Percentiles rank a stretch among this genome's conserved stretches.
Evolutionary conservation across 2,113 vertebrate species (phyloP).

Genomic region (Peromyscus polionotus): DNA sequence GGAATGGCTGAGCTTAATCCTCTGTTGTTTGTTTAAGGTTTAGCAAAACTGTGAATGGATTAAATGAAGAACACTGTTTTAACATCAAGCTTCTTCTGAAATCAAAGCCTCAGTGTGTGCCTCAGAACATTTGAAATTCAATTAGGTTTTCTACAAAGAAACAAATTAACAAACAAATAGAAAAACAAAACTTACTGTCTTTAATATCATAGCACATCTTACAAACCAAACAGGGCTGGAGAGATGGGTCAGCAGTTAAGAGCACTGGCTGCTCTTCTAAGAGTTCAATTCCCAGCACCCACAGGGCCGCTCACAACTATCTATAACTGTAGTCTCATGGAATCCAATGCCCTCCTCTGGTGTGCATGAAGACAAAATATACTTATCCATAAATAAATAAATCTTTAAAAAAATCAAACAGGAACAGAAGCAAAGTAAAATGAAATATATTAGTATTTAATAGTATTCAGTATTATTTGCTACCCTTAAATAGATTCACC

Average conservation of each 20-base stretch:
- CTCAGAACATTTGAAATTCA: conserved; percentile 41
- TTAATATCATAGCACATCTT: not conserved
- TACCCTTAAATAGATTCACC: not conserved
- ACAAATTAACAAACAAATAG: not conserved
- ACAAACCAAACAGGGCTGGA: not conserved
- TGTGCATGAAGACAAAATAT: not conserved
- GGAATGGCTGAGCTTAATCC: not conserved
- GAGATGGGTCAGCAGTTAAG: not conserved
- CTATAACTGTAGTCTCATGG: not conserved
- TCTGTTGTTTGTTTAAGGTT: conserved; percentile 29
- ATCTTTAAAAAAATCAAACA: not conserved
- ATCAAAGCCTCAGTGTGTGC: not conserved
- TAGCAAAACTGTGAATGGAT: not conserved
- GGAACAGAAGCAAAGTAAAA: conserved; percentile 14
- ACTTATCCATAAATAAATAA: not conserved
- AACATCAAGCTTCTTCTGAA: not conserved
- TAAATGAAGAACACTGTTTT: not conserved
- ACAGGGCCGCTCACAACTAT: too few relatives aligned
- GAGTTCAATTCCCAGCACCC: not conserved
- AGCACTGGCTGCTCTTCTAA: not conserved
- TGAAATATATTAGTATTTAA: not conserved
- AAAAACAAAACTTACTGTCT: not conserved
- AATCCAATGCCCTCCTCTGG: not conserved
- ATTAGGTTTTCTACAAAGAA: conserved; percentile 1
- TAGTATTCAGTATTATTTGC: not conserved